Percentiles rank a stretch among this genome's conserved stretches.
phyloP scores from a whole-genome alignment of 2,888 invertebrate species.

The Punctoribates punctum region DNA sequence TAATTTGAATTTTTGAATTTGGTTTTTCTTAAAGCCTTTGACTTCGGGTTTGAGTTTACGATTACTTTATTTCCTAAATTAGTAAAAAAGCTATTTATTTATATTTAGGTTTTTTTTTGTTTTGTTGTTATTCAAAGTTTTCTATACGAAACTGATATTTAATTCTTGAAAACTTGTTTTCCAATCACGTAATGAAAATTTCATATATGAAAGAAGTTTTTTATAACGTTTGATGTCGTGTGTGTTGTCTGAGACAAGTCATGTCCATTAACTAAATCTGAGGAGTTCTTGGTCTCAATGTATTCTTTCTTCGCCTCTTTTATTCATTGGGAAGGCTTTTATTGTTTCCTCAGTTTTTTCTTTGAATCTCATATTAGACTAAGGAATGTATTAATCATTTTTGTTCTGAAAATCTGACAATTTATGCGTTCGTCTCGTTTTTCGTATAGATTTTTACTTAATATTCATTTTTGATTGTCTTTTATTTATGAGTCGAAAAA shows the following conservation, averaged over 20 bases:
- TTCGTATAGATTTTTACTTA: neutral
- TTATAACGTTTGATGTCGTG: neutral
- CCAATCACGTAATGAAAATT: slow-evolving; percentile 30
- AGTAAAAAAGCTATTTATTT: slow-evolving; percentile 23
- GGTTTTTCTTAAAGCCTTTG: too few relatives aligned
- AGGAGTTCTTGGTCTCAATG: neutral
- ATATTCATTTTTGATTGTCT: neutral
- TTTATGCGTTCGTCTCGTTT: neutral
- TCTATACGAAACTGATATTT: neutral
- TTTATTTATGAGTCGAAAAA: slow-evolving; percentile 8
- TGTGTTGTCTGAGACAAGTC: neutral
- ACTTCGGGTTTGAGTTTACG: slow-evolving; percentile 9
- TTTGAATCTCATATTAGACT: slow-evolving; percentile 21
- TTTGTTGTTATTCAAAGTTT: neutral
- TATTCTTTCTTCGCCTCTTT: neutral
- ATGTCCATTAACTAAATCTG: neutral
- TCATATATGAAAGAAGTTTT: neutral
- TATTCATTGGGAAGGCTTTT: neutral
- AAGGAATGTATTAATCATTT: slow-evolving; percentile 28
- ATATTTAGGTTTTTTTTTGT: neutral
- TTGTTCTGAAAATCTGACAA: slow-evolving; percentile 7
- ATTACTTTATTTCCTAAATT: slow-evolving; percentile 26
- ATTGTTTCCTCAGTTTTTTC: slow-evolving; percentile 3
- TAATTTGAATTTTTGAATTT: slow-evolving; percentile 9
- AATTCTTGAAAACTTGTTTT: slow-evolving; percentile 19